Conservation (phyloP, 2,888 invertebrate genomes). For the Coenonympha arcania region DNA sequence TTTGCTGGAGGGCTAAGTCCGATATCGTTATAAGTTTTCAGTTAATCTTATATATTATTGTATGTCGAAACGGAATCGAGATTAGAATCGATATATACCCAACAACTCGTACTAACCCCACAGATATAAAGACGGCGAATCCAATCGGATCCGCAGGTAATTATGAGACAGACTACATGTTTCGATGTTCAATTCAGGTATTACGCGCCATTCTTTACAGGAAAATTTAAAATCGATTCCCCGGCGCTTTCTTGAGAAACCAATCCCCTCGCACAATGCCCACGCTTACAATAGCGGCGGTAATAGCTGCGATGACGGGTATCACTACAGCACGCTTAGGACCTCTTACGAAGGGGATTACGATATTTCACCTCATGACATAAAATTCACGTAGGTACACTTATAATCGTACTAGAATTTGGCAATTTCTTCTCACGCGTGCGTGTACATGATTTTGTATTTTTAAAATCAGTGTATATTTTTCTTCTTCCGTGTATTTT, state of each 20-base stretch:
- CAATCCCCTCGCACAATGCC: constrained; percentile 68
- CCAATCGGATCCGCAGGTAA: constrained; percentile 25
- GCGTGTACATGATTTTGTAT: too few relatives aligned
- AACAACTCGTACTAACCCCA: too few relatives aligned
- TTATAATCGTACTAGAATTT: constrained; percentile 11
- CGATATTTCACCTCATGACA: constrained; percentile 48
- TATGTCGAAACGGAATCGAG: too few relatives aligned
- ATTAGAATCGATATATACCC: too few relatives aligned
- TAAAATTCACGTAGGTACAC: constrained; percentile 26
- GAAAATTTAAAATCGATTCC: constrained; percentile 71
- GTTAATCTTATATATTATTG: too few relatives aligned
- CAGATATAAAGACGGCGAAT: background rate
- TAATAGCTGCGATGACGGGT: constrained; percentile 55
- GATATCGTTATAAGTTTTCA: too few relatives aligned
- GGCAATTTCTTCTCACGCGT: background rate
- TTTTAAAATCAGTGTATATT: too few relatives aligned
- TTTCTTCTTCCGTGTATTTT: too few relatives aligned
- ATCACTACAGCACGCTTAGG: constrained; percentile 49
- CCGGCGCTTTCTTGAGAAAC: constrained; percentile 61
- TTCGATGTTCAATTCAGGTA: constrained; percentile 52
- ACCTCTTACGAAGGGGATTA: constrained; percentile 55
- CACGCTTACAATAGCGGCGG: constrained; percentile 57
- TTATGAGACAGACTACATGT: constrained; percentile 31
- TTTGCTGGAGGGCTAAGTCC: too few relatives aligned
- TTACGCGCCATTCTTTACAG: constrained; percentile 61